Conservation (phyloP, 1,140 invertebrate species). For the Papilio glaucus region DNA sequence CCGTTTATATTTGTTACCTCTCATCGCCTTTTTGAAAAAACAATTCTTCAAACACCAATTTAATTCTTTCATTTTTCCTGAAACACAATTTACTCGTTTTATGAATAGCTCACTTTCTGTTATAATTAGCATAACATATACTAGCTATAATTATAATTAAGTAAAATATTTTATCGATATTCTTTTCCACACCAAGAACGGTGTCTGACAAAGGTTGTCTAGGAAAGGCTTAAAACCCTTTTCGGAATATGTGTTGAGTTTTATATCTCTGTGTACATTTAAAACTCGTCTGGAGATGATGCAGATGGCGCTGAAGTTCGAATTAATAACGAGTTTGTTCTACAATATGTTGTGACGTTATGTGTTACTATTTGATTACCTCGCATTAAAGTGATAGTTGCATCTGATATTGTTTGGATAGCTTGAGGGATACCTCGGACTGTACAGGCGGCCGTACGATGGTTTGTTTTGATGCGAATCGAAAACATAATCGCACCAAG, state of each 20-base stretch:
- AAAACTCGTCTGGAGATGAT: no score
- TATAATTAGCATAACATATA: neutral
- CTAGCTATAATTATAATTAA: neutral
- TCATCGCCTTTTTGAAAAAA: slow-evolving; percentile 87
- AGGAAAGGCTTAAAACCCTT: no score
- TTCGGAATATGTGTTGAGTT: no score
- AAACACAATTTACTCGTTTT: slow-evolving; percentile 61
- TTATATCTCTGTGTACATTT: no score
- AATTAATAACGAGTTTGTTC: no score
- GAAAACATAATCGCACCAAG: slow-evolving; percentile 91
- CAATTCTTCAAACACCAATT: slow-evolving; percentile 86
- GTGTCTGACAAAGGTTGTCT: no score
- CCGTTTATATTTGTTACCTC: slow-evolving; percentile 84
- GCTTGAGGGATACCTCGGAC: slow-evolving; percentile 92
- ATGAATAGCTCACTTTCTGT: neutral
- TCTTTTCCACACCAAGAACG: no score
- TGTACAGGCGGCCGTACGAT: slow-evolving; percentile 90
- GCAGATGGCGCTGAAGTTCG: no score
- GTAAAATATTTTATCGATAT: no score
- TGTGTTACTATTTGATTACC: slow-evolving; percentile 84
- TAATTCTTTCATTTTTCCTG: slow-evolving; percentile 86
- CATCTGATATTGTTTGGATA: slow-evolving; percentile 92
- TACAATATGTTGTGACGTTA: no score
- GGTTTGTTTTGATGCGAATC: slow-evolving; percentile 86
- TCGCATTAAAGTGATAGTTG: slow-evolving; percentile 90